Conservation (phyloP, 2,113 vertebrate species). For the Urocynchramus pylzowi region DNA sequence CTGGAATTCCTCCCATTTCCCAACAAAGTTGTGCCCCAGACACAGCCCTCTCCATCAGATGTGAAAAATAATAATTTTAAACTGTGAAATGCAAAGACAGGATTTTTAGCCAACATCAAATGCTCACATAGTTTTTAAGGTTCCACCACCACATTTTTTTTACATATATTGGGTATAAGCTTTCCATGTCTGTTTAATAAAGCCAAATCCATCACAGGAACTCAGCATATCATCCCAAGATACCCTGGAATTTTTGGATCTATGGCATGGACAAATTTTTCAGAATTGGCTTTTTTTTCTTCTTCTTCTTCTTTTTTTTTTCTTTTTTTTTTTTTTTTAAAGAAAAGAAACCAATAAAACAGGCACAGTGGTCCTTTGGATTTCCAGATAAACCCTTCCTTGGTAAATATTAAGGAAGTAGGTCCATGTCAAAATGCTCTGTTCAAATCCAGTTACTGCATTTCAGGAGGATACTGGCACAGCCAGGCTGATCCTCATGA, state of each 20-base stretch:
- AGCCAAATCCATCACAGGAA: background rate
- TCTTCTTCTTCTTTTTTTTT: accelerated
- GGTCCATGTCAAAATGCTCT: background rate
- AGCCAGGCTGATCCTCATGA: background rate
- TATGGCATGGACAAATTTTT: background rate
- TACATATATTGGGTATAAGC: background rate
- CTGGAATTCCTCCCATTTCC: background rate
- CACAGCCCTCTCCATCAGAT: background rate
- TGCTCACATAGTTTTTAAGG: background rate
- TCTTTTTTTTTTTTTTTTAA: background rate
- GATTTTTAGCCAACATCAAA: background rate
- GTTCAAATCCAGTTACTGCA: background rate
- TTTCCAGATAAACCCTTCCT: background rate
- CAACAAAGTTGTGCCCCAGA: background rate
- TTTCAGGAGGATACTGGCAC: background rate
- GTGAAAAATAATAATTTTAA: background rate
- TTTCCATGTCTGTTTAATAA: background rate
- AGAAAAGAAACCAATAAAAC: background rate
- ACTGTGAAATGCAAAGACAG: background rate
- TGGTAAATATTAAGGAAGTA: background rate
- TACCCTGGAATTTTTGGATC: background rate
- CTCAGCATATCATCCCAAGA: background rate
- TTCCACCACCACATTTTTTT: background rate
- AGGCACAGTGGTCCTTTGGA: background rate
- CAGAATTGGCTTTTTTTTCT: background rate